phyloP scores from a whole-genome alignment of 2,888 invertebrate genomes.

The Eumerus sabulonum region DNA sequence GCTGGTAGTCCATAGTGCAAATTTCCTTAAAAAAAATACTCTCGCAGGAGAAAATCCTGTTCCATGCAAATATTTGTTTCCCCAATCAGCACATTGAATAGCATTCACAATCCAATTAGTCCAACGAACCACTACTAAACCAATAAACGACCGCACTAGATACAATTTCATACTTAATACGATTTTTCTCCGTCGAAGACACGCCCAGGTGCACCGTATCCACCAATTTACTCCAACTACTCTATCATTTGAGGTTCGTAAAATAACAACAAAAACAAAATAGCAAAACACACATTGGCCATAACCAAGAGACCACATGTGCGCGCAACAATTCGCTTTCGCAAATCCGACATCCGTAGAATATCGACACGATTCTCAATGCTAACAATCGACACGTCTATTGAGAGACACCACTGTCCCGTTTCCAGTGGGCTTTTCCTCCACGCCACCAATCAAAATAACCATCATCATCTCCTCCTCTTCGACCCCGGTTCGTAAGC shows the following conservation, averaged over 20 bases:
- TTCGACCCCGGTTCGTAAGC: neutral
- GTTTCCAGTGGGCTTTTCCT: slow-evolving; percentile 8
- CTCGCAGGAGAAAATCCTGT: no score
- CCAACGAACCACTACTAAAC: no score
- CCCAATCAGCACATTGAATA: no score
- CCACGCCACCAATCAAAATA: slow-evolving; percentile 25
- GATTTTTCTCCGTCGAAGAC: slow-evolving; percentile 36
- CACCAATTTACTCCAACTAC: slow-evolving; percentile 1
- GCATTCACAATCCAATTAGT: no score
- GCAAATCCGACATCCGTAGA: neutral
- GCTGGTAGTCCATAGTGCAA: no score
- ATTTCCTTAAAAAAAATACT: no score
- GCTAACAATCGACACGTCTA: slow-evolving; percentile 10
- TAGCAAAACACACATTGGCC: slow-evolving; percentile 3
- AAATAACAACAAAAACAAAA: slow-evolving; percentile 24
- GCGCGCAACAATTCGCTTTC: slow-evolving; percentile 24
- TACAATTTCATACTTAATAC: slow-evolving; percentile 41
- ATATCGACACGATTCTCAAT: neutral
- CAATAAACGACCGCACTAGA: no score
- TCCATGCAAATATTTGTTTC: no score
- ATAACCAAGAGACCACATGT: slow-evolving; percentile 5
- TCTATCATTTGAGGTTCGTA: slow-evolving; percentile 25
- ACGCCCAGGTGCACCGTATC: neutral
- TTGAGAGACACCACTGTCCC: slow-evolving; percentile 4
- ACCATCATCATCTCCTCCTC: slow-evolving; percentile 24